Evolutionary conservation across 2,113 vertebrate genomes (phyloP), one percentile per base, ranked within the genome.

Genomic region (Canis aureus): DNA sequence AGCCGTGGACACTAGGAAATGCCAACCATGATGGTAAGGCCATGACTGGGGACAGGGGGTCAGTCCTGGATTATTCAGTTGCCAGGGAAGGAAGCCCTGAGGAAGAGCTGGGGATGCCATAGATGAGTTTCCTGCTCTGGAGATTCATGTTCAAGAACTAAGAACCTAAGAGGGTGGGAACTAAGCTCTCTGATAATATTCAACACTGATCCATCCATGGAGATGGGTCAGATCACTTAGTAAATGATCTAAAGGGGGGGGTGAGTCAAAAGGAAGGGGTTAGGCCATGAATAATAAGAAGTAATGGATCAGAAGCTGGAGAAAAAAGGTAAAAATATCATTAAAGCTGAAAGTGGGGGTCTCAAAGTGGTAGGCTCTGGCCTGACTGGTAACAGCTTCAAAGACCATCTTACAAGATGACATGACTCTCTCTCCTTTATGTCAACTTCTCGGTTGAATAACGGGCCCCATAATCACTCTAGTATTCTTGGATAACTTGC

Each of bases 1-100:
- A 99, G 95, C 99, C 99, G 0, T 99, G 99, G 99, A 99, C 99
- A 0, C 98, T 99, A 94, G 99, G 99, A 95, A 99, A 99, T 94
- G 99, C 99, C 97, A 99, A 99, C 97, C 99, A 99, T 43, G 99
- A 99, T 91, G 99, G 99, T 99, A 98, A 99, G 99, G 91, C 38
- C 64, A 85, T 43, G n/a, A 84, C 5, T 43, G 67, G 90, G 69
- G 8, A n/a, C 3, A 29, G 16, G 19, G 69, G 71, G 32, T 38
- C 43, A 32, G 43, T 87, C 62, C 57, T 84, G 55, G 66, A 38
- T 13, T 89, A 57, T 82, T 94, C 32, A 59, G 12, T 22, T 76
- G 3, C 69, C 67, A 95, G 73, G 25, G 83, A 88, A 95, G 84
- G 80, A 94, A 85, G 5, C 73, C 62, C 23, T 5, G 20, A 88